Evolutionary conservation across 2,113 vertebrate genomes (phyloP), one percentile per base, ranked within the genome.

Genomic region (Urocynchramus pylzowi): DNA sequence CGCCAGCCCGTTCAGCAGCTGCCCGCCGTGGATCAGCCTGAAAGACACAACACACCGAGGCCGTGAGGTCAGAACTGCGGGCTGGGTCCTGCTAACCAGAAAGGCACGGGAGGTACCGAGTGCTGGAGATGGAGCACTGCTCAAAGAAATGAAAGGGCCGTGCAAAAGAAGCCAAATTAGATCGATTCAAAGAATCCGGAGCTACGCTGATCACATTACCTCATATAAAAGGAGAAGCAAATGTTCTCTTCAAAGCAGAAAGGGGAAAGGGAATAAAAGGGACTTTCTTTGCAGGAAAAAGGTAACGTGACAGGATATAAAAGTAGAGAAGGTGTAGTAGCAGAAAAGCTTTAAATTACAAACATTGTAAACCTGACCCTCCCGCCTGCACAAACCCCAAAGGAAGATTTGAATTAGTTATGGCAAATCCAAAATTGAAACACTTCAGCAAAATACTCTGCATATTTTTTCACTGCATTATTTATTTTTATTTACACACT

Each of bases 21-120:
- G 99, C 57, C 99, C 99, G 49, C 98, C 98, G 0, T 99, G 99
- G 81, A 99, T 99, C 53, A 99, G 94, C 98, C 99, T 99, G 96
- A 3, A 97, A 97, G 8, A 79, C 30, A 90, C 14, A 87, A 84
- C 6, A 94, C 4, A 54, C 5, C 33, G 24, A 2, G 42, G 63
- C 52, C 30, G n/a, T 26, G 84, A n/a, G 91, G 39, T 67, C 39
- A 50, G 33, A 82, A 54, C 5, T 28, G 15, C 50, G 17, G 17
- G 54, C 45, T 69, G 27, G 18, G 21, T 0, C 11, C 13, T n/a
- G 22, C 37, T 13, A 52, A 35, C 90, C 53, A 52, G 71, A 74
- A 70, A 61, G 49, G 27, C 42, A 47, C 5, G 22, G 10, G 47
- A 90, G 64, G 15, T 39, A 68, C 1, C 8, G 60, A 89, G 39